Evolutionary conservation across 2,113 vertebrate genomes (phyloP).

Genomic region (Menidia beryllina): DNA sequence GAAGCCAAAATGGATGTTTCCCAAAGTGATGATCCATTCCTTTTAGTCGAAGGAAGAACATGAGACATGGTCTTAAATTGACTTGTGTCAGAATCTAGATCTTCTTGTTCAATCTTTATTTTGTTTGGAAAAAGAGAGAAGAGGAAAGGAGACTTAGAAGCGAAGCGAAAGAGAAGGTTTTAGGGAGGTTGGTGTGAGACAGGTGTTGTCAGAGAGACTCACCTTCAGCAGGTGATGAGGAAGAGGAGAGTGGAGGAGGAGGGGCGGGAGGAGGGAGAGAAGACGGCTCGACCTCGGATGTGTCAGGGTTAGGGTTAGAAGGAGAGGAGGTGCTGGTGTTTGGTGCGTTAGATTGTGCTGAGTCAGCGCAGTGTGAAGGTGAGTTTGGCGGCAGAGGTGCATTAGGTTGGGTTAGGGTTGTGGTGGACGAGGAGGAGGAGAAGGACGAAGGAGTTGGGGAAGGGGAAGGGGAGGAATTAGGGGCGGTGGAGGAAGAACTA

Average conservation of each 20-base stretch:
- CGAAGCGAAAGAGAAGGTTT: neutral
- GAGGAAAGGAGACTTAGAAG: neutral
- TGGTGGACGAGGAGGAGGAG: conserved; percentile 73
- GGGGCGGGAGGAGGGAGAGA: conserved; percentile 73
- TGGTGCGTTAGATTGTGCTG: conserved; percentile 24
- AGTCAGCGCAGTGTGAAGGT: conserved; percentile 39
- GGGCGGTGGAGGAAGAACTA: conserved; percentile 68
- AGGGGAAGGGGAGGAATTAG: conserved; percentile 76
- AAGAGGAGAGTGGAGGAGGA: conserved; percentile 43
- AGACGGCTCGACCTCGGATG: conserved; percentile 79
- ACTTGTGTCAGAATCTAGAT: neutral
- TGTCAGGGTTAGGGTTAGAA: conserved; percentile 70
- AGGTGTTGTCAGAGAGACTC: conserved; percentile 78
- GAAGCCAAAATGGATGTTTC: no score
- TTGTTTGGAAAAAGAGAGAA: neutral
- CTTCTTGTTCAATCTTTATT: neutral
- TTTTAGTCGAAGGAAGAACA: no score
- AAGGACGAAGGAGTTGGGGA: conserved; percentile 59
- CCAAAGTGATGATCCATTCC: no score
- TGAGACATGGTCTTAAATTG: no score
- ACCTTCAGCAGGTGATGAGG: conserved; percentile 86
- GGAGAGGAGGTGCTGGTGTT: conserved; percentile 21
- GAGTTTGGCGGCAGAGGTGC: conserved; percentile 33
- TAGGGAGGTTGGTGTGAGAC: neutral
- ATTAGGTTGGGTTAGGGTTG: conserved; percentile 63